Conservation (phyloP, 2,888 invertebrate genomes). For the Epinotia demarniana region DNA sequence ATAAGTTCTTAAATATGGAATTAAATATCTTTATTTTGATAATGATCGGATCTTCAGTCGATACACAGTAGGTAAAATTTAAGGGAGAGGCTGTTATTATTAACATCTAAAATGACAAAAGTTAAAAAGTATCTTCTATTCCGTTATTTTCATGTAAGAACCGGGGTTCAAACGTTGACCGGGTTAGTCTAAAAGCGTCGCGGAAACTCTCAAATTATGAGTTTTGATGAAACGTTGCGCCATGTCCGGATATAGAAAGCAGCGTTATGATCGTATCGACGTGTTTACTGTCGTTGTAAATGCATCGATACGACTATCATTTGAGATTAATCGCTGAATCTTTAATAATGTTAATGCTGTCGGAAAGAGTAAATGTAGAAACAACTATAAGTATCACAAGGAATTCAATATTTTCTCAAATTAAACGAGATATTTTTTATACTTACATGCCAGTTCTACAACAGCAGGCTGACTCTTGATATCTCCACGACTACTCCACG, state of each 20-base stretch:
- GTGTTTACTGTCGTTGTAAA: slow-evolving; percentile 41
- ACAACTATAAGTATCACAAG: background rate
- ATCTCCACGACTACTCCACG: slow-evolving; percentile 94
- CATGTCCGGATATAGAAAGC: slow-evolving; percentile 69
- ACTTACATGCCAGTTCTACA: slow-evolving; percentile 98
- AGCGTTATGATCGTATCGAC: slow-evolving; percentile 39
- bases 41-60: no score
- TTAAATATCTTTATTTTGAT: background rate
- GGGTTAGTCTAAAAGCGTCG: slow-evolving; percentile 77
- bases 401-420: background rate
- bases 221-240: slow-evolving; percentile 78
- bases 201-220: slow-evolving; percentile 82
- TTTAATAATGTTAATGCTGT: background rate
- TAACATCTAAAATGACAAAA: slow-evolving; percentile 1
- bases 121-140: slow-evolving; percentile 26
- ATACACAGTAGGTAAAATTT: background rate
- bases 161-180: slow-evolving; percentile 53
- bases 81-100: background rate
- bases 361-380: background rate
- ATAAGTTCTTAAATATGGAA: background rate
- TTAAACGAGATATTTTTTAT: slow-evolving; percentile 33
- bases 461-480: slow-evolving; percentile 95
- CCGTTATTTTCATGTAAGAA: slow-evolving; percentile 25
- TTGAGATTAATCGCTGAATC: slow-evolving; percentile 12
- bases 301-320: slow-evolving; percentile 23